These are phyloP conservation scores for Xestobium rufovillosum DNA, from an alignment of 2,888 invertebrate species.

Conservation along the genomic window DNA sequence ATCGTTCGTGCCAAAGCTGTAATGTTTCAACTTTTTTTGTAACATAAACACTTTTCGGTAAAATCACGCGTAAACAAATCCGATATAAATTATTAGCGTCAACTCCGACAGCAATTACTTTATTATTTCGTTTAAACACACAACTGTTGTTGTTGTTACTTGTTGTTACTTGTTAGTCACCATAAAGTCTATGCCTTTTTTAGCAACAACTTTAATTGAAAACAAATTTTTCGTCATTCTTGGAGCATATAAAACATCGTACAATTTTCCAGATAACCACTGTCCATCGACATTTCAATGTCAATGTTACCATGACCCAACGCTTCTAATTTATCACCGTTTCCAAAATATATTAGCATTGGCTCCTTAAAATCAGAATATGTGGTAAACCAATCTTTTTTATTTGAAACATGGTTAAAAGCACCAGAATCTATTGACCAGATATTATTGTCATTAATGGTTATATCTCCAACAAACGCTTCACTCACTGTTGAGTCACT, in stretches of 20 bases:
- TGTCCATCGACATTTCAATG: conserved; percentile 14
- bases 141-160: conserved; percentile 9
- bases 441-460: too few relatives aligned
- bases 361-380: conserved; percentile 13
- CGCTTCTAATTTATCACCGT: conserved; percentile 7
- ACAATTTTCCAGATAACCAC: conserved; percentile 12
- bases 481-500: too few relatives aligned
- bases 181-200: conserved; percentile 12
- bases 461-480: too few relatives aligned
- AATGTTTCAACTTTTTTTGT: conserved; percentile 8
- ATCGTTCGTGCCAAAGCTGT: conserved; percentile 20
- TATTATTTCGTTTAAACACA: conserved; percentile 8
- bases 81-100: conserved; percentile 11
- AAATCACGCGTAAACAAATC: too few relatives aligned
- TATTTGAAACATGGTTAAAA: conserved; percentile 19
- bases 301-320: conserved; percentile 11
- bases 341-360: conserved; percentile 11
- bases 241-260: conserved; percentile 13
- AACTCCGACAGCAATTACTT: conserved; percentile 11
- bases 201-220: conserved; percentile 12
- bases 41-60: too few relatives aligned
- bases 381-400: conserved; percentile 13
- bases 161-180: too few relatives aligned
- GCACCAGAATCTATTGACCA: conserved; percentile 19
- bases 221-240: conserved; percentile 13